phyloP scores from a whole-genome alignment of 2,797 vertebrate species.

The Cuniculus paca region DNA sequence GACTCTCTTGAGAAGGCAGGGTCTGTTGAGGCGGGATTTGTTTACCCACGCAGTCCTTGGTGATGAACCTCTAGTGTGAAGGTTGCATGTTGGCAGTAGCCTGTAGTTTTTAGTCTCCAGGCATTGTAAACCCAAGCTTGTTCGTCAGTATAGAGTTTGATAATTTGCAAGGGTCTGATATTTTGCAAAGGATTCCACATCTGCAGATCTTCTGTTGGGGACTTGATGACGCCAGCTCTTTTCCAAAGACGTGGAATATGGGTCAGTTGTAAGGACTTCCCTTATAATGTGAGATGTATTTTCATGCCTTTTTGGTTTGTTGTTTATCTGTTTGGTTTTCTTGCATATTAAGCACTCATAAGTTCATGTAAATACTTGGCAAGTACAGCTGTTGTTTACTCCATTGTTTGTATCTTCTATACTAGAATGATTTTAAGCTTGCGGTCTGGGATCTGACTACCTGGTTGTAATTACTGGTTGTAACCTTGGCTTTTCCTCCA shows the following conservation, averaged over 20 bases:
- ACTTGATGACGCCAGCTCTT: not conserved
- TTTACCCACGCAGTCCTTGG: not conserved
- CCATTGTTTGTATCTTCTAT: not conserved
- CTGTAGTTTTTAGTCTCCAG: not conserved
- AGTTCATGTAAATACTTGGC: not conserved
- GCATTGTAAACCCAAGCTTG: not conserved
- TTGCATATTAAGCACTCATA: not conserved
- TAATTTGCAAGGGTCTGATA: not conserved
- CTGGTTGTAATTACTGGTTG: not conserved
- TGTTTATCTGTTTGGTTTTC: not conserved
- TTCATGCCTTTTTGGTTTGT: conserved; percentile 13
- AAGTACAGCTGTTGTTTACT: not conserved
- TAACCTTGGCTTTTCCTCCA: not conserved
- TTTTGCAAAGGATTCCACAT: not conserved
- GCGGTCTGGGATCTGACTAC: not conserved
- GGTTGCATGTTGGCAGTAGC: not conserved
- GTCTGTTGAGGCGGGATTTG: not conserved
- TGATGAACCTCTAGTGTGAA: not conserved
- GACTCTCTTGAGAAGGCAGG: conserved; percentile 54
- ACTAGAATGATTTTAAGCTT: not conserved
- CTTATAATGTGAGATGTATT: not conserved
- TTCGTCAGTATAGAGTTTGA: not conserved
- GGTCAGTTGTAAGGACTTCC: not conserved
- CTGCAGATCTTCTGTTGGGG: not conserved
- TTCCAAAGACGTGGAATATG: not conserved